Conservation (phyloP, 2,888 invertebrate species). For the Chelonus formosanus region DNA sequence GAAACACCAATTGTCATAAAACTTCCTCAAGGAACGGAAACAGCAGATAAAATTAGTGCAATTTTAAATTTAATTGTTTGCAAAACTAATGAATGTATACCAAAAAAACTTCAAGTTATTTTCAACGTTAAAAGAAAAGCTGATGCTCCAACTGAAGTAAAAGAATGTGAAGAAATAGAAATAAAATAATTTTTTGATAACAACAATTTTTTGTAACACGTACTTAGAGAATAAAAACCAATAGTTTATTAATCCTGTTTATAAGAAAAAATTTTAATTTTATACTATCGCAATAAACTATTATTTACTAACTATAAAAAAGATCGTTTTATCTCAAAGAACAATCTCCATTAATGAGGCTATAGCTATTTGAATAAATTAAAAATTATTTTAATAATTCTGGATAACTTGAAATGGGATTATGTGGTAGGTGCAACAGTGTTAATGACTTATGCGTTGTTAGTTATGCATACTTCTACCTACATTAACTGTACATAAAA, state of each 20-base stretch:
- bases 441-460: no score
- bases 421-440: no score
- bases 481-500: no score
- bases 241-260: background rate
- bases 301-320: no score
- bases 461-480: no score
- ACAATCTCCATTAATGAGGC: no score
- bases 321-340: no score
- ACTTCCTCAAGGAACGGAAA: conserved; percentile 40
- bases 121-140: conserved; percentile 50
- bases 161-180: conserved; percentile 46
- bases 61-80: conserved; percentile 55
- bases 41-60: conserved; percentile 45
- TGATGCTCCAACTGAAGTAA: conserved; percentile 45
- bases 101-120: conserved; percentile 50
- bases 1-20: conserved; percentile 47
- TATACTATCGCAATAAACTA: background rate
- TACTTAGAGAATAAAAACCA: background rate
- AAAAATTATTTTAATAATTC: no score
- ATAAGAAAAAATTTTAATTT: background rate
- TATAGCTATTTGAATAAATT: no score
- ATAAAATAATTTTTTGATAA: conserved; percentile 41
- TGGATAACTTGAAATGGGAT: no score
- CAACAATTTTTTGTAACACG: background rate
- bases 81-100: conserved; percentile 55